These are phyloP conservation scores for Calycopis cecrops DNA, from an alignment of 1,140 invertebrate species.

Conservation along the genomic window DNA sequence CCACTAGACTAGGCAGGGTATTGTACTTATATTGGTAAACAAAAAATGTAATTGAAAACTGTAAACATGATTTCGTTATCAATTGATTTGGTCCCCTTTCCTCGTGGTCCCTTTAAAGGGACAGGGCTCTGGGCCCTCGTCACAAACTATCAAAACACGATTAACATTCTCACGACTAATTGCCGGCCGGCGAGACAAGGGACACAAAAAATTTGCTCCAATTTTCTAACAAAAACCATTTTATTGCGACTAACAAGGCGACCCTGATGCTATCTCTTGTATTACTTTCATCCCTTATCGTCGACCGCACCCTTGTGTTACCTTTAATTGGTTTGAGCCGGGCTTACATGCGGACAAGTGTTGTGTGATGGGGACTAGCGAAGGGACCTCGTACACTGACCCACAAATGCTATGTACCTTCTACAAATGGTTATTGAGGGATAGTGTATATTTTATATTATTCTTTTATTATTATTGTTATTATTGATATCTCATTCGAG, in stretches of 20 bases:
- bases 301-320: constrained; percentile 41
- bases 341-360: constrained; percentile 40
- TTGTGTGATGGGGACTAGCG: not conserved
- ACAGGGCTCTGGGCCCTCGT: not conserved
- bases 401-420: too few species aligned
- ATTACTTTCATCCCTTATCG: constrained; percentile 71
- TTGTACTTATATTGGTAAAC: too few species aligned
- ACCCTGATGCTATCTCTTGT: constrained; percentile 59
- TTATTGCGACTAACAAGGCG: constrained; percentile 63
- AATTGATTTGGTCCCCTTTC: too few species aligned
- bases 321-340: constrained; percentile 43
- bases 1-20: too few species aligned
- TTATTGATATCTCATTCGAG: too few species aligned
- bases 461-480: too few species aligned
- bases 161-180: constrained; percentile 52
- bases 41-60: too few species aligned
- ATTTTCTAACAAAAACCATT: constrained; percentile 52
- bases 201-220: constrained; percentile 62
- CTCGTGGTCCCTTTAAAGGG: too few species aligned
- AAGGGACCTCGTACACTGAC: not conserved
- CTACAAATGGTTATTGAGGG: too few species aligned
- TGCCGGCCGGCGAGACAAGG: constrained; percentile 46
- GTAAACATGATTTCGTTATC: too few species aligned
- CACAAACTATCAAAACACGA: constrained; percentile 33
- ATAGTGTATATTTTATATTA: too few species aligned